Conservation (phyloP, 1,140 invertebrate species). For the Drosophila tsacasi region DNA sequence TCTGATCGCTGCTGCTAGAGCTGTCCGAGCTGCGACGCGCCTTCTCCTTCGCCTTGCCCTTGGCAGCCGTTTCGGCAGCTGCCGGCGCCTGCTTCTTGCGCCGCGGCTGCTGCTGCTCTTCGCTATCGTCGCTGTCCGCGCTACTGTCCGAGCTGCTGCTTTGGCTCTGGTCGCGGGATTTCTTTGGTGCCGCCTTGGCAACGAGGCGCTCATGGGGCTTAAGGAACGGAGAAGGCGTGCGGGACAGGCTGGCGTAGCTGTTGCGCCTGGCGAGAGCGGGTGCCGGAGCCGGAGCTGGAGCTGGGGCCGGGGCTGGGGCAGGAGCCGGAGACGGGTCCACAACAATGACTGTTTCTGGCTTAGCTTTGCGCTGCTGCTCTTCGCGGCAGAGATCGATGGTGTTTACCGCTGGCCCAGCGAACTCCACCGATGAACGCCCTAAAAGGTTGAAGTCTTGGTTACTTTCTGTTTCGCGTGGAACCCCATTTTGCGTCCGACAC, state of each 20-base stretch:
- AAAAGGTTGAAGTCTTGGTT: conserved; percentile 1
- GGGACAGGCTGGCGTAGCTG: conserved; percentile 88
- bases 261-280: conserved; percentile 25
- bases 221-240: conserved; percentile 92
- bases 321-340: conserved; percentile 22
- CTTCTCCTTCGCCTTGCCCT: conserved; percentile 57
- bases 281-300: not conserved
- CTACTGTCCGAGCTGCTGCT: conserved; percentile 85
- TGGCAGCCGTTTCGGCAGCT: conserved; percentile 14
- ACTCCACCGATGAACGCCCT: conserved; percentile 77
- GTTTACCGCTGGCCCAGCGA: conserved; percentile 68
- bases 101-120: conserved; percentile 51
- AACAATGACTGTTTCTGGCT: conserved; percentile 36
- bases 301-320: not conserved
- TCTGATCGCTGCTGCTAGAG: conserved; percentile 82
- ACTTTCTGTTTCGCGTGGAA: too few species aligned
- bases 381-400: conserved; percentile 84
- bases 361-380: conserved; percentile 84
- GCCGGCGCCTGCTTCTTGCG: conserved; percentile 31
- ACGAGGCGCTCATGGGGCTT: conserved; percentile 88
- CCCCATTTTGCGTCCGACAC: not conserved
- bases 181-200: conserved; percentile 85
- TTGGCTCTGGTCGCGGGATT: conserved; percentile 81
- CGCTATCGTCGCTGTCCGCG: conserved; percentile 74
- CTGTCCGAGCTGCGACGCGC: conserved; percentile 71